Evolutionary conservation across 1,140 invertebrate species (phyloP), one percentile per base, ranked within the genome.

Genomic region (Hypsibius dujardini): DNA sequence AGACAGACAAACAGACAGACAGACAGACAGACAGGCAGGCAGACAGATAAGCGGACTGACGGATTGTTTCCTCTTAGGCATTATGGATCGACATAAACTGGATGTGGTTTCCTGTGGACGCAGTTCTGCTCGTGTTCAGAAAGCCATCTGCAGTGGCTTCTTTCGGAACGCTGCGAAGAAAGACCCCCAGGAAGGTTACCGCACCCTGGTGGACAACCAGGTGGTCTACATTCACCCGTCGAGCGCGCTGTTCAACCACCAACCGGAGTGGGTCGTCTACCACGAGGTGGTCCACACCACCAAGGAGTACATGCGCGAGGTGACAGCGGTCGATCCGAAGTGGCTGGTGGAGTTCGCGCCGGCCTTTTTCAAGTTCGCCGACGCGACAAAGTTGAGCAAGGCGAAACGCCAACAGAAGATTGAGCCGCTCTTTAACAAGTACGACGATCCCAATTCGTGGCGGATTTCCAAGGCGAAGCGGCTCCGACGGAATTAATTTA

Each of bases 281-380:
- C 94, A 99, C 77, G 95, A 99, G 80, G 79, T 99, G 70, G 94
- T 99, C 1, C 89, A 98, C 79, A 99, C 96, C 0, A 98, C 96
- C 0, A 98, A 99, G 77, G 96, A 98, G 80, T 99, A 98, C 77
- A 98, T 99, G 96, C 84, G 95, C 62, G 93, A 98, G 81, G 94
- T 98, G 1, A 98, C 94, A 0, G 92, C 93, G 0, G 97, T 98
- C 60, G 96, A 99, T 83, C 93, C 96, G 0, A 95, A 96, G 80
- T 99, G 96, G 96, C 81, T 99, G 45, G 94, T 98, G 1, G 95
- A 99, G 79, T 98, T 95, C 81, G 96, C 96, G 0, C 93, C 95
- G 0, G 93, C 95, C 1, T 99, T 98, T 82, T 99, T 97, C 82
- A 94, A 92, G 80, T 95, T 97, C 80, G 93, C 90, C n/a, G 95